phyloP scores from a whole-genome alignment of 2,797 vertebrate species.

The Etheostoma perlongum region DNA sequence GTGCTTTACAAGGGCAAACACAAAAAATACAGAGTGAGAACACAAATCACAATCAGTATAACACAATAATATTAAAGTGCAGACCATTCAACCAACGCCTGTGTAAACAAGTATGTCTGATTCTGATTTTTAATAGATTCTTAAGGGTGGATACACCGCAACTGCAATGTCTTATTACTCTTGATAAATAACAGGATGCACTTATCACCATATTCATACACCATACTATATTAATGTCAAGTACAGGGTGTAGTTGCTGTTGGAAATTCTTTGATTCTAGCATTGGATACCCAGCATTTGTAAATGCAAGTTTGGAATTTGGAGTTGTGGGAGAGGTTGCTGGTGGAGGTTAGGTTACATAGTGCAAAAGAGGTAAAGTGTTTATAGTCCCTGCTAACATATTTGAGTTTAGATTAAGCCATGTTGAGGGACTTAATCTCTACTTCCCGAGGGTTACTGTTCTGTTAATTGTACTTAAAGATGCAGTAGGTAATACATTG shows the following conservation, averaged over 20 bases:
- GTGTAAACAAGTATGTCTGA: too few relatives aligned
- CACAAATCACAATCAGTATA: too few relatives aligned
- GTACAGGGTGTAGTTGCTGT: not conserved
- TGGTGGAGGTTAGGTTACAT: not conserved
- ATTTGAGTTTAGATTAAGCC: not conserved
- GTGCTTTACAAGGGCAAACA: too few relatives aligned
- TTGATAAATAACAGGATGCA: not conserved
- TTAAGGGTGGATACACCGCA: too few relatives aligned
- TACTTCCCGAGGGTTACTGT: not conserved
- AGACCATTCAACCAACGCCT: too few relatives aligned
- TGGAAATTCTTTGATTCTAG: not conserved
- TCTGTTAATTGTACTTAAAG: not conserved
- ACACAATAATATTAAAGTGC: too few relatives aligned
- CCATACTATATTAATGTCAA: conserved; percentile 14
- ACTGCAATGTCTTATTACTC: not conserved
- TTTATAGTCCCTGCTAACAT: not conserved
- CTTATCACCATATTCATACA: not conserved
- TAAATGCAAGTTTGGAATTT: conserved; percentile 1
- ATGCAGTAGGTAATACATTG: too few relatives aligned
- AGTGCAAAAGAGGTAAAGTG: not conserved
- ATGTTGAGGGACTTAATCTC: not conserved
- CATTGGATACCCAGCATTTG: not conserved
- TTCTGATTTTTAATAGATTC: too few relatives aligned
- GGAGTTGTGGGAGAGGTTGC: too few relatives aligned
- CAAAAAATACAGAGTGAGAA: too few relatives aligned